Evolutionary conservation across 2,113 vertebrate genomes (phyloP).

Genomic region (Heliornis fulica): DNA sequence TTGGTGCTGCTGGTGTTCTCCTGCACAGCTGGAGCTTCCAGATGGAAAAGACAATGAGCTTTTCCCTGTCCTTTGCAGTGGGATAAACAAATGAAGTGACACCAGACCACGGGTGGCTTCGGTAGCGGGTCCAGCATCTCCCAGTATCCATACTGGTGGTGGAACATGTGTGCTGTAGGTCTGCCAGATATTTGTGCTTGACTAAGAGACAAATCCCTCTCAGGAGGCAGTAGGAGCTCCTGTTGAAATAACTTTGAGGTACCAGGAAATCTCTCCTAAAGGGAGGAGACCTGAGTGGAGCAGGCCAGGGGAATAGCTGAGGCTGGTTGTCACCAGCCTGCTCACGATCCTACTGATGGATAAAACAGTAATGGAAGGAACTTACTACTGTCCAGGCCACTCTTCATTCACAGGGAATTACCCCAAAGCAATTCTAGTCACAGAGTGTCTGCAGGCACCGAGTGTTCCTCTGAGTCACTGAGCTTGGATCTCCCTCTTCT

Average conservation of each 20-base stretch:
- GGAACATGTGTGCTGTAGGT: accelerated
- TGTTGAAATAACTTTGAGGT: background rate
- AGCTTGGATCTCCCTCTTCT: background rate
- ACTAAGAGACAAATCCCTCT: background rate
- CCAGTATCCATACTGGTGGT: accelerated
- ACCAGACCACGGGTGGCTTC: accelerated
- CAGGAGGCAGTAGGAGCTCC: too few species aligned
- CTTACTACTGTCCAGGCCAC: background rate
- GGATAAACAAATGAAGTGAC: too few species aligned
- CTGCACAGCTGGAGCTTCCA: background rate
- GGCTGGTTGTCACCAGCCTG: background rate
- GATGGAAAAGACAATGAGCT: background rate
- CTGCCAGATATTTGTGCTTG: background rate
- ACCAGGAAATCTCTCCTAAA: background rate
- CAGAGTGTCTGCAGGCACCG: too few species aligned
- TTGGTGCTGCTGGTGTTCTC: background rate
- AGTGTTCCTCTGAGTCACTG: too few species aligned
- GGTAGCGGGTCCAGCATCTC: background rate
- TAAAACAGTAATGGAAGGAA: background rate
- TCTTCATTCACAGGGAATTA: background rate
- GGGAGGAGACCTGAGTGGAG: background rate
- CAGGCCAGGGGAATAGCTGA: background rate
- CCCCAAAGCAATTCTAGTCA: background rate
- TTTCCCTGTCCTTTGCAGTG: background rate
- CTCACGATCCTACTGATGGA: background rate